Base-by-base conservation (phyloP, 2,113 vertebrate genomes). In the Microcebus jonahi region DNA sequence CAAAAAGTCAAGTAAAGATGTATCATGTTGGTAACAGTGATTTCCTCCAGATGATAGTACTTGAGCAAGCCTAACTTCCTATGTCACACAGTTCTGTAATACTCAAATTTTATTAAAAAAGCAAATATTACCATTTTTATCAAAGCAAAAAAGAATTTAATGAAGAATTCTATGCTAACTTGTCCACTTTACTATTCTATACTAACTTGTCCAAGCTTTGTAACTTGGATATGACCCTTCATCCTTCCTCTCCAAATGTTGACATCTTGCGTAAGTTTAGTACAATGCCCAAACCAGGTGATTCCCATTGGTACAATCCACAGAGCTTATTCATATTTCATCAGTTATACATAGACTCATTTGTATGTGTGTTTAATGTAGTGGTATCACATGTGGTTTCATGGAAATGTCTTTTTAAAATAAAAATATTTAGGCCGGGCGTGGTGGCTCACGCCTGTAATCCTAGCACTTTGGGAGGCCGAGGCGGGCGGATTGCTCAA, bases 51-150 rank as follows among this genome's bases (percentile, higher is more conserved):
- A 39, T 77, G 25, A 92, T 65, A 48, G 20, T 71, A 70, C 36
- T n/a, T 39, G 6, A 80, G 0, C 73, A 31, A 89, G 12, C 50
- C 14, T 80, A 73, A 50, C 5, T 84, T 89, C 8, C 8, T 70
- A 34, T 70, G 6, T 75, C 82, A 42, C 61, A 17, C 11, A 55
- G 57, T 92, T 83, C 65, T 89, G 18, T 15, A 42, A 48, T 79
- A 63, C 18, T 87, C 34, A 42, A 82, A 91, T 68, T 84, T 94
- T 79, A 95, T 73, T 79, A 21, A 34, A 84, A 73, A 73, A 85
- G 6, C 10, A 89, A 92, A 67, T 50, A 85, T 85, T 85, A 21
- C 25, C 48, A 55, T 89, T 80, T 12, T 75, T 95, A 59, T 75
- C 34, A 90, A 88, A 83, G 42, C 18, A 61, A 83, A 91, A 59